A percentile compares a stretch with the other conserved stretches of the same genome.
These are phyloP conservation scores for Cervus canadensis DNA, from an alignment of 2,113 vertebrate species.

Conservation along the genomic window DNA sequence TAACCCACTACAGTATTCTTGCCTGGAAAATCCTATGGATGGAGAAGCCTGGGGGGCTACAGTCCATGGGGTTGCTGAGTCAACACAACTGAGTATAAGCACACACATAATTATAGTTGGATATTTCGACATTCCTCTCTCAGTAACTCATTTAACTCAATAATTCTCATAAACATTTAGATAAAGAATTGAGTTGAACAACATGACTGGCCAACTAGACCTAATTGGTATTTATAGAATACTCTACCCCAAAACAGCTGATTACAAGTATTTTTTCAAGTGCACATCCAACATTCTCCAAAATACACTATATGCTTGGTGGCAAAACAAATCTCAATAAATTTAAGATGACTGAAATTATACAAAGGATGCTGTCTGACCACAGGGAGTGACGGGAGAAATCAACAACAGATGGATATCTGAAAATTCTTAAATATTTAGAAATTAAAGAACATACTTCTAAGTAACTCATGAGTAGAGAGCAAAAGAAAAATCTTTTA, in stretches of 20 bases:
- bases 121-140: background rate
- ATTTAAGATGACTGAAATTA: slow-evolving; percentile 26
- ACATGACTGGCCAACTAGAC: background rate
- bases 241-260: background rate
- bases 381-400: background rate
- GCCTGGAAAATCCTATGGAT: background rate
- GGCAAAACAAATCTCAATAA: background rate
- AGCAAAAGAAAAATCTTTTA: background rate
- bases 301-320: background rate
- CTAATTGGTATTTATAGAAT: background rate
- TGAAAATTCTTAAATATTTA: background rate
- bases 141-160: background rate
- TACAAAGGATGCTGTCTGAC: background rate
- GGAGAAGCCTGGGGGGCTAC: background rate
- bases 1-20: background rate
- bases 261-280: background rate
- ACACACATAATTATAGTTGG: background rate
- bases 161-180: background rate
- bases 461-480: background rate
- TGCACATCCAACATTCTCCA: background rate
- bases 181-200: background rate
- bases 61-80: background rate
- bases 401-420: slow-evolving; percentile 17
- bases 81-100: background rate
- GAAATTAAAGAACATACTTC: background rate